phyloP scores from a whole-genome alignment of 1,140 invertebrate species.

The Drosophila bipectinata region DNA sequence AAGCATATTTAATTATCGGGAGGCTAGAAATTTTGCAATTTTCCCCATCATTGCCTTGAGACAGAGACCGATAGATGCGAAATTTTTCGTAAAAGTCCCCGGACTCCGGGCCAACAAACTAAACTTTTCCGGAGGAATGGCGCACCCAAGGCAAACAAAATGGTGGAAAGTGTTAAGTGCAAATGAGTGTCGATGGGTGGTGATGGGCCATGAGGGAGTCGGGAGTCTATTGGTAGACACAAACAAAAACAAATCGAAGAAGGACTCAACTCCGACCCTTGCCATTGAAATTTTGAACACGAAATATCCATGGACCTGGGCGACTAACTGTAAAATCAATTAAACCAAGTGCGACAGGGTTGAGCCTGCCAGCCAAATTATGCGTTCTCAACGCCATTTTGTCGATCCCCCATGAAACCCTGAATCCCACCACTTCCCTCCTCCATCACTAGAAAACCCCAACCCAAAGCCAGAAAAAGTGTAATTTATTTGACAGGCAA shows the following conservation, averaged over 20 bases:
- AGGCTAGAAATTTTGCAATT: constrained; percentile 70
- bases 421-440: not conserved
- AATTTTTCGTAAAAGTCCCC: constrained; percentile 13
- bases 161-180: constrained; percentile 75
- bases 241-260: constrained; percentile 67
- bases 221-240: constrained; percentile 27
- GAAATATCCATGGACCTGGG: constrained; percentile 19
- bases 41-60: constrained; percentile 60
- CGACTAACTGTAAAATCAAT: constrained; percentile 71
- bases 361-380: constrained; percentile 59
- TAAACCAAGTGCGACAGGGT: constrained; percentile 64
- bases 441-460: not conserved
- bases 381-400: constrained; percentile 70
- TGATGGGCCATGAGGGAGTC: not conserved
- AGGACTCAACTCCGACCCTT: constrained; percentile 15
- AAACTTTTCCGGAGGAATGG: not conserved
- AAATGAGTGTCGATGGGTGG: constrained; percentile 60
- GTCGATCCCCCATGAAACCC: constrained; percentile 14
- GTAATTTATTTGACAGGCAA: constrained; percentile 74
- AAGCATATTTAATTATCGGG: constrained; percentile 73
- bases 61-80: constrained; percentile 9
- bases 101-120: constrained; percentile 52
- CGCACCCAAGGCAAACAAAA: constrained; percentile 50
- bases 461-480: constrained; percentile 36
- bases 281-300: constrained; percentile 58